A percentile compares a stretch with the other conserved stretches of the same genome.
phyloP scores from a whole-genome alignment of 2,113 vertebrate species.

The Pygoscelis adeliae region DNA sequence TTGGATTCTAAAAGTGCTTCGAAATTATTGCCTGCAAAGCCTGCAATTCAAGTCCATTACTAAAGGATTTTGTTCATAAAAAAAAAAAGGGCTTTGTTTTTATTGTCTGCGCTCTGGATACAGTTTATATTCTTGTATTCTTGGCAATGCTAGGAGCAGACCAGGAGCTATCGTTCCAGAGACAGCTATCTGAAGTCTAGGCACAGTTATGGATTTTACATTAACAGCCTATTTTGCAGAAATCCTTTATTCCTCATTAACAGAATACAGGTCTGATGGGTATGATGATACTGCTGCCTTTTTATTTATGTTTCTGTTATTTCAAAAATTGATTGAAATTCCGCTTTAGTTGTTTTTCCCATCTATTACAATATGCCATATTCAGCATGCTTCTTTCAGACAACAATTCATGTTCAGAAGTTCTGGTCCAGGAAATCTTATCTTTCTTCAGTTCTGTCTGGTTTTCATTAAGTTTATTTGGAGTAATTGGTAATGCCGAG shows the following conservation, averaged over 20 bases:
- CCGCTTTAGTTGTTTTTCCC: neutral
- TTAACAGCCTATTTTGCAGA: constrained; percentile 45
- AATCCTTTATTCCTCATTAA: constrained; percentile 65
- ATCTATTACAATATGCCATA: neutral
- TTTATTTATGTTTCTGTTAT: constrained; percentile 51
- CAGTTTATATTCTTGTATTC: neutral
- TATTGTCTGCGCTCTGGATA: neutral
- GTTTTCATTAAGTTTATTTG: neutral
- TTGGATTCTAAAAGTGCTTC: neutral
- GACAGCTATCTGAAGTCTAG: constrained; percentile 7
- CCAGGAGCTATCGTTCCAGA: neutral
- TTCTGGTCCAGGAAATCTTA: constrained; percentile 17
- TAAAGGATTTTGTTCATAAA: neutral
- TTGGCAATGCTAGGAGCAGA: neutral
- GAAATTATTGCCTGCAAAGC: neutral
- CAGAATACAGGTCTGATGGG: neutral
- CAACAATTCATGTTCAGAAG: neutral
- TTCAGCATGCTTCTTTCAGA: neutral
- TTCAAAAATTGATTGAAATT: constrained; percentile 40
- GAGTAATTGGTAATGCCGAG: neutral
- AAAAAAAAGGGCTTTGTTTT: neutral
- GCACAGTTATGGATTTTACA: constrained; percentile 62
- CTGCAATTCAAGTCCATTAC: neutral
- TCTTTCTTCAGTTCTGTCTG: neutral
- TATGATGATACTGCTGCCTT: neutral